phyloP scores from a whole-genome alignment of 1,140 invertebrate genomes.

The Cheumatopsyche charites region DNA sequence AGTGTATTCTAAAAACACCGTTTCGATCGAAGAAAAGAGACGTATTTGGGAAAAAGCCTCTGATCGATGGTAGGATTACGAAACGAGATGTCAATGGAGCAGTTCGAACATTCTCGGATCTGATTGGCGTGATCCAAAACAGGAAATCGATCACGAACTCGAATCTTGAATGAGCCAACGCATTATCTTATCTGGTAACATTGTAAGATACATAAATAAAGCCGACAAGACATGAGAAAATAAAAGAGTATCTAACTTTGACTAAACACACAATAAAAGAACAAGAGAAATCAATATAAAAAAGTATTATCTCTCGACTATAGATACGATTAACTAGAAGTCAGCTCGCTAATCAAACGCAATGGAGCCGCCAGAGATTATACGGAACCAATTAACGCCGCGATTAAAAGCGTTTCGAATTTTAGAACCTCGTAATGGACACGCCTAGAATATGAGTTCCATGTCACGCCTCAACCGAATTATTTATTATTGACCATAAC shows the following conservation, averaged over 20 bases:
- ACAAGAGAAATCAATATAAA: neutral
- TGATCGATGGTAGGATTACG: too few species aligned
- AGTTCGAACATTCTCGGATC: too few species aligned
- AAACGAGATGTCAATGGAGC: too few species aligned
- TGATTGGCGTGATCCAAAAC: slow-evolving; percentile 10
- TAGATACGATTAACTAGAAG: neutral
- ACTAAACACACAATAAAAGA: neutral
- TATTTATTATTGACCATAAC: slow-evolving; percentile 3
- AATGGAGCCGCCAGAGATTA: neutral
- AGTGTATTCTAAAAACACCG: too few species aligned
- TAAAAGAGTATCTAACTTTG: neutral
- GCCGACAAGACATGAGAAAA: neutral
- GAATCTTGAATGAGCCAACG: slow-evolving; percentile 22
- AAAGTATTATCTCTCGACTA: neutral
- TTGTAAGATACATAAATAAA: slow-evolving; percentile 1
- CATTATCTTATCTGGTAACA: neutral
- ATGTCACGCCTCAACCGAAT: neutral
- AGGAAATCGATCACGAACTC: slow-evolving; percentile 14
- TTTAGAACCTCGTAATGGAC: neutral
- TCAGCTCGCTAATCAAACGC: too few species aligned
- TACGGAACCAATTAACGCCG: neutral
- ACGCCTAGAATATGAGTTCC: neutral
- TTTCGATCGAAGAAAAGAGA: too few species aligned
- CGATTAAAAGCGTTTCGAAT: neutral
- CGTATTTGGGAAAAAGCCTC: too few species aligned